A percentile compares a stretch with the other conserved stretches of the same genome.
phyloP scores from a whole-genome alignment of 2,888 invertebrate species.

The Caenorhabditis sp. region DNA sequence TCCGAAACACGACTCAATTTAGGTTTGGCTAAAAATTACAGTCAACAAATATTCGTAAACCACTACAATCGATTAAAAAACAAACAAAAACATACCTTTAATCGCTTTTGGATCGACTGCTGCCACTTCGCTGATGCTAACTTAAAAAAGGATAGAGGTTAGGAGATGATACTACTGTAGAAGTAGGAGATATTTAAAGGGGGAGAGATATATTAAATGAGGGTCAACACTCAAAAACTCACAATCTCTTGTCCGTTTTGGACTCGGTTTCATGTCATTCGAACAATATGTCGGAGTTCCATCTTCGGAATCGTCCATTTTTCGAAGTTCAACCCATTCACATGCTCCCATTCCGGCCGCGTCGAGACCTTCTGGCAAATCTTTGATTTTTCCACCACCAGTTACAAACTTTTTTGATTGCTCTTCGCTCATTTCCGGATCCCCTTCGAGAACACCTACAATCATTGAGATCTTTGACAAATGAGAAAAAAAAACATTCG shows the following conservation, averaged over 20 bases:
- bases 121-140: conserved; percentile 57
- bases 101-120: conserved; percentile 25
- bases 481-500: not conserved
- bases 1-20: conserved; percentile 33
- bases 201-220: not conserved
- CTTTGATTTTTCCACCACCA: conserved; percentile 65
- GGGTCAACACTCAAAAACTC: conserved; percentile 15
- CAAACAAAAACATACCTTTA: conserved; percentile 23
- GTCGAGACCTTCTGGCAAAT: conserved; percentile 58
- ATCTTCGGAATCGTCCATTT: conserved; percentile 61
- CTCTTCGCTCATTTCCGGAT: conserved; percentile 50
- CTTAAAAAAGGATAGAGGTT: conserved; percentile 40
- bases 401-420: conserved; percentile 49
- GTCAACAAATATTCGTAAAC: not conserved
- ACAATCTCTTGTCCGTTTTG: conserved; percentile 67
- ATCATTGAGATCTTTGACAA: not conserved
- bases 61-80: not conserved
- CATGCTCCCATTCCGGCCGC: conserved; percentile 46
- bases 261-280: conserved; percentile 64
- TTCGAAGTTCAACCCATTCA: conserved; percentile 62
- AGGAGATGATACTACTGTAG: not conserved
- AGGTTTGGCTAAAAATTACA: conserved; percentile 19
- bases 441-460: conserved; percentile 51
- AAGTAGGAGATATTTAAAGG: no score
- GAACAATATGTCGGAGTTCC: conserved; percentile 64